Conservation (phyloP, 2,888 invertebrate species). For the Agelastica alni region DNA sequence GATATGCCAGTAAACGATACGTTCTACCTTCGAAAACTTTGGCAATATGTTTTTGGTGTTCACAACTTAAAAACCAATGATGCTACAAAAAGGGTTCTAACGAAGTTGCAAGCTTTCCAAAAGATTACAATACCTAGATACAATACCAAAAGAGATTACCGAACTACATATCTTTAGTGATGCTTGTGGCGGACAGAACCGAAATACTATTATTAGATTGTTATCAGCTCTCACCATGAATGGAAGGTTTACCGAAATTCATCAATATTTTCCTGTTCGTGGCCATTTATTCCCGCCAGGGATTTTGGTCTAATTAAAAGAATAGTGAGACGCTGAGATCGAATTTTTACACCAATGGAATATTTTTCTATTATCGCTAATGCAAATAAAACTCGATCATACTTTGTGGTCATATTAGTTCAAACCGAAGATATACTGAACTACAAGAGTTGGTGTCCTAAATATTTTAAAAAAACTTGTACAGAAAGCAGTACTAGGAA, state of each 20-base stretch:
- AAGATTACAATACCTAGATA: conserved; percentile 10
- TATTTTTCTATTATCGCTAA: conserved; percentile 14
- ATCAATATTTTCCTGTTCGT: conserved; percentile 20
- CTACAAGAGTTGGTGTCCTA: conserved; percentile 10
- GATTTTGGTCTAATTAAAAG: conserved; percentile 31
- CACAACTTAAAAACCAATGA: conserved; percentile 3
- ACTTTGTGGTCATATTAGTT: conserved; percentile 12
- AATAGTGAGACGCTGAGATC: conserved; percentile 2
- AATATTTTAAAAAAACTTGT: conserved; percentile 5
- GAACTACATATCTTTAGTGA: conserved; percentile 16
- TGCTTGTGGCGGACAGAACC: conserved; percentile 16
- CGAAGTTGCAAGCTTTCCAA: conserved; percentile 9
- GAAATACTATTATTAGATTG: conserved; percentile 13
- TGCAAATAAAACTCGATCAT: conserved; percentile 4
- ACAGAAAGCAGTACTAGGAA: conserved; percentile 9
- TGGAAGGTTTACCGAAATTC: conserved; percentile 15
- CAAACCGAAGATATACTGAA: conserved; percentile 14
- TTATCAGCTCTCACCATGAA: conserved; percentile 1
- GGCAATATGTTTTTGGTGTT: too few species aligned
- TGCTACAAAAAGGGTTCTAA: conserved; percentile 9
- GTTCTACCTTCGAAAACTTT: conserved; percentile 35
- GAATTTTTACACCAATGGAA: conserved; percentile 18
- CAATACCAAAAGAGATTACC: conserved; percentile 12
- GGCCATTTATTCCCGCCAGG: conserved; percentile 19
- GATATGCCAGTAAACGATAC: conserved; percentile 42